Percentiles rank a stretch among this genome's conserved stretches.
phyloP scores from a whole-genome alignment of 1,140 invertebrate genomes.

The Delia radicum region DNA sequence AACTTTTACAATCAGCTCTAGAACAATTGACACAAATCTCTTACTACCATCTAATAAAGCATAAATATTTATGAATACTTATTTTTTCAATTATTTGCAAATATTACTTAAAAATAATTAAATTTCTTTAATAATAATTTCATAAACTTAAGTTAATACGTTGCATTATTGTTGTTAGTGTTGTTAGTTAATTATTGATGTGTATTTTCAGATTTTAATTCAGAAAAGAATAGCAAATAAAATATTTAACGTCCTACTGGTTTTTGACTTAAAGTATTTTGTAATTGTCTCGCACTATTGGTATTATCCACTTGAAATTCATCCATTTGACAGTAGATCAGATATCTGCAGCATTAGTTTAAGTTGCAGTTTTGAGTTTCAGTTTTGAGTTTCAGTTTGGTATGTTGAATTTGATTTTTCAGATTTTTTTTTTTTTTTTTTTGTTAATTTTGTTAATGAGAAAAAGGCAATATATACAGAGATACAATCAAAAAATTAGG shows the following conservation, averaged over 20 bases:
- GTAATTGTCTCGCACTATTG: slow-evolving; percentile 53
- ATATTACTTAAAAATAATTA: neutral
- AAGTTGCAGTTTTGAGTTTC: neutral
- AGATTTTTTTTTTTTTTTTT: neutral
- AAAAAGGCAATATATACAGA: slow-evolving; percentile 16
- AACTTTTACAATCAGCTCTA: slow-evolving; percentile 8
- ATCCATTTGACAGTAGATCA: slow-evolving; percentile 76
- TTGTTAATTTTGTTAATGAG: slow-evolving; percentile 1
- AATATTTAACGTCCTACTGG: slow-evolving; percentile 29
- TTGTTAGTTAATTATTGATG: neutral
- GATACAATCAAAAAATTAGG: neutral
- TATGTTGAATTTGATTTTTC: too few relatives aligned
- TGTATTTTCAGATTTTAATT: neutral
- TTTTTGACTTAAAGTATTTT: slow-evolving; percentile 49
- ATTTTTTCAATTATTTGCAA: neutral
- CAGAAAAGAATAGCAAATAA: too few relatives aligned
- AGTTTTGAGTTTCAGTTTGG: neutral
- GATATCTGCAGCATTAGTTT: slow-evolving; percentile 65
- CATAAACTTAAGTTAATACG: neutral
- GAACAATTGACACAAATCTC: slow-evolving; percentile 17
- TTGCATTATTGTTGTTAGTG: neutral
- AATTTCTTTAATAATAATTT: neutral
- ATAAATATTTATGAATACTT: neutral
- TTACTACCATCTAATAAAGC: slow-evolving; percentile 16
- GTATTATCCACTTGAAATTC: slow-evolving; percentile 69